Conservation (phyloP, 1,140 invertebrate species). For the Diplogasteroides magnus region DNA sequence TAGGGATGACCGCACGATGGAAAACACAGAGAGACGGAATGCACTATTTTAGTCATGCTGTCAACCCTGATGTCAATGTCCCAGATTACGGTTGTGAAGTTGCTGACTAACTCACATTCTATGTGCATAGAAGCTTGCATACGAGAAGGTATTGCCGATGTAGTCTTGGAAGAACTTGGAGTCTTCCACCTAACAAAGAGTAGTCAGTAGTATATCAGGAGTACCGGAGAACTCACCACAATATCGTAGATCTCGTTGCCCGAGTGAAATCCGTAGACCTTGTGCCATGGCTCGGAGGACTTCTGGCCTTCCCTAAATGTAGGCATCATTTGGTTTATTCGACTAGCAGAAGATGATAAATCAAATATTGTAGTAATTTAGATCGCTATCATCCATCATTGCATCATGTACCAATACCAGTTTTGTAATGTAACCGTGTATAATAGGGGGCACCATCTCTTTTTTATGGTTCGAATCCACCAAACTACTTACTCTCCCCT, state of each 20-base stretch:
- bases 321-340: too few species aligned
- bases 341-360: too few species aligned
- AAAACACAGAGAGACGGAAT: too few species aligned
- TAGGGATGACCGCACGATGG: too few species aligned
- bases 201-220: too few species aligned
- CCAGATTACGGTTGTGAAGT: too few species aligned
- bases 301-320: conserved; percentile 82
- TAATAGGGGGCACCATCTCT: not conserved
- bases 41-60: too few species aligned
- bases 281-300: conserved; percentile 92
- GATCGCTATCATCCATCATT: too few species aligned
- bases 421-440: not conserved
- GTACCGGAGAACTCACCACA: too few species aligned
- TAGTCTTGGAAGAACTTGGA: conserved; percentile 95
- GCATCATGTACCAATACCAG: not conserved
- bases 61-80: too few species aligned
- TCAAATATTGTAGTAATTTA: too few species aligned
- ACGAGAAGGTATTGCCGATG: conserved; percentile 95
- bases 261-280: conserved; percentile 89
- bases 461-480: conserved; percentile 9
- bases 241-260: conserved; percentile 99
- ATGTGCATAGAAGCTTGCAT: conserved; percentile 95
- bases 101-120: conserved; percentile 85
- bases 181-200: conserved; percentile 71
- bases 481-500: conserved; percentile 77